Evolutionary conservation across 2,113 vertebrate genomes (phyloP).

Genomic region (Chauna torquata): DNA sequence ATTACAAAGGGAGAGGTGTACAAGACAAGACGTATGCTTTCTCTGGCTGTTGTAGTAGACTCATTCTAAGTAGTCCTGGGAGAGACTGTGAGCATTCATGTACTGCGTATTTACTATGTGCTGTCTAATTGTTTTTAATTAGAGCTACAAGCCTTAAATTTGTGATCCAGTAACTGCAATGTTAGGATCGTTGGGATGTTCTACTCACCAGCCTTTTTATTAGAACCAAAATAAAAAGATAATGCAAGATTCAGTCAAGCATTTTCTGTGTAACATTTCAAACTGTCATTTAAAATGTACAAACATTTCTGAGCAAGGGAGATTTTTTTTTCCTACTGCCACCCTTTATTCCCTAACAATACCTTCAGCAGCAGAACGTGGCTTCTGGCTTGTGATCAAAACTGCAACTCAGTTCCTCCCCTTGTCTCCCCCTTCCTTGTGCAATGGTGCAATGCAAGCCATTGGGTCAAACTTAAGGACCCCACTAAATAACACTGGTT

Average conservation of each 20-base stretch:
- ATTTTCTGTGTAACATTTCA: not conserved
- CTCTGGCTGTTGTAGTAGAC: not conserved
- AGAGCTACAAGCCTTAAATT: not conserved
- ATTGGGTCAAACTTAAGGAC: not conserved
- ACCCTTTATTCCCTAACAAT: conserved; percentile 7
- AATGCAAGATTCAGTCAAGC: not conserved
- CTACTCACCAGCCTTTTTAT: not conserved
- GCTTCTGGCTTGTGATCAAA: conserved; percentile 32
- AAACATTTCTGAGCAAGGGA: conserved; percentile 31
- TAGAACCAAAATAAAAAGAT: not conserved
- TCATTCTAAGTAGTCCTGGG: not conserved
- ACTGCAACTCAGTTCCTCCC: not conserved
- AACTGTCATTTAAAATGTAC: conserved; percentile 14
- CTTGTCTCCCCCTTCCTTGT: not conserved
- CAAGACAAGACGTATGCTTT: not conserved
- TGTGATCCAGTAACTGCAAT: not conserved
- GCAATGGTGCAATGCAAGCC: not conserved
- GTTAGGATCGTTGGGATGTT: not conserved
- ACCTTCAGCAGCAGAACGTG: conserved; percentile 33
- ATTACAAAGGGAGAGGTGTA: not conserved
- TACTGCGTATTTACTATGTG: not conserved
- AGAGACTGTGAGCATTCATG: not conserved
- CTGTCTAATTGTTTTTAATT: conserved; percentile 6
- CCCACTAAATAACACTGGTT: not conserved
- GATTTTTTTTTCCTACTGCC: not conserved